Evolutionary conservation across 35 echinoderm and acorn worm species (phyloP).

Genomic region (Ptychodera flava): DNA sequence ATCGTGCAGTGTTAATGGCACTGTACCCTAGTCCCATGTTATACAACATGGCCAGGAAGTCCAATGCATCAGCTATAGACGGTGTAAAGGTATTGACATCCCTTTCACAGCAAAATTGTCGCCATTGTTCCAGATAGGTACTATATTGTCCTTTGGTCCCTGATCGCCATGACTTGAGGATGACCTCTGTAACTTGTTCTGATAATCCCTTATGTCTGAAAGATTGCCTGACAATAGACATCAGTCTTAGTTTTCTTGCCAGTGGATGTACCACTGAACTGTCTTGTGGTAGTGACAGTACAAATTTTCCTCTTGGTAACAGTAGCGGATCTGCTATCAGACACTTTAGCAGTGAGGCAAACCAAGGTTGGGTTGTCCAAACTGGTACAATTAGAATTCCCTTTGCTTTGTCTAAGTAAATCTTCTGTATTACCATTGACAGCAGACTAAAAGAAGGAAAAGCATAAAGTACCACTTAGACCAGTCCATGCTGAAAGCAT

Average conservation of each 20-base stretch:
- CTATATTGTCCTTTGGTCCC: conserved; percentile 30
- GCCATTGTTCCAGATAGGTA: conserved; percentile 30
- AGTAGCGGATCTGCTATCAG: background rate
- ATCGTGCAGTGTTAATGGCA: background rate
- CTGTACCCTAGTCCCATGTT: background rate
- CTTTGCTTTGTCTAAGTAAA: background rate
- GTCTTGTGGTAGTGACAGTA: background rate
- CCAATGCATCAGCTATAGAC: background rate
- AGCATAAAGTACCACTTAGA: background rate
- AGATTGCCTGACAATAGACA: conserved; percentile 26
- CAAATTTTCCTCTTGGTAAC: background rate
- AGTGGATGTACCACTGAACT: conserved; percentile 22
- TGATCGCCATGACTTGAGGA: conserved; percentile 31
- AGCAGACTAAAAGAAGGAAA: conserved; percentile 23
- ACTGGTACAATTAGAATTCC: background rate
- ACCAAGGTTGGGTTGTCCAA: conserved; percentile 19
- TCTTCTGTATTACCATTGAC: conserved; percentile 7
- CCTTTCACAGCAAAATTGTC: conserved; percentile 34
- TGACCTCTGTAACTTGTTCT: conserved; percentile 17
- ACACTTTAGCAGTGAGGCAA: background rate
- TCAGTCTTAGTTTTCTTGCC: conserved; percentile 16
- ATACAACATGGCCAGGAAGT: background rate
- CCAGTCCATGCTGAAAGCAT: conserved; percentile 34
- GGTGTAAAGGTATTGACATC: background rate
- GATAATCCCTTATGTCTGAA: conserved; percentile 10